Base-by-base conservation (phyloP, 2,888 invertebrate genomes). In the Caenorhabditis wallacei region DNA sequence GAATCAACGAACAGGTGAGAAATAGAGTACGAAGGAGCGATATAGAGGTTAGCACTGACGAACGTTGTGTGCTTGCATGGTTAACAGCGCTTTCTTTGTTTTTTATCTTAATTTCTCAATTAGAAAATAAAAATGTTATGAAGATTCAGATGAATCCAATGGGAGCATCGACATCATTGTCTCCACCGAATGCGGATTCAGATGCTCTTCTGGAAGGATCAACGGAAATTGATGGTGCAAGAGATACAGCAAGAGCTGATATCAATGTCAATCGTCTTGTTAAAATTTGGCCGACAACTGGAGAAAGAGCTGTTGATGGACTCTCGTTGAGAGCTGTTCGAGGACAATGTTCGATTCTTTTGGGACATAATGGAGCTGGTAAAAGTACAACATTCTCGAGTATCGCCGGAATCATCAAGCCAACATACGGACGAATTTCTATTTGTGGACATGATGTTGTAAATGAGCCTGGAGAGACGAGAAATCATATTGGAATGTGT, bases 311-410 rank as follows among this genome's bases (percentile, higher is more conserved):
- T 5, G 91, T 91, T 0, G 88, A 90, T 54, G 87, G 87, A 63
- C 78, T 91, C 57, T 79, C 82, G 1, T 82, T 91, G 61, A 81
- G 86, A 54, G 90, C 89, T 16, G 89, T 86, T 46, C 76, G 87
- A 30, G 91, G 91, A 66, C 88, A 90, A 75, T 89, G 88, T 7
- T 87, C 91, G 1, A 90, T 91, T n/a, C 85, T 91, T 11, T 88
- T 91, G n/a, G 91, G 91, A 37, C 91, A 91, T 66, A 91, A 91
- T 74, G 91, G 91, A 30, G 91, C 91, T 46, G 90, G 90, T 51
- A 90, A 90, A 68, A 85, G 85, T 79, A 90, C 90, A 43, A 88
- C 88, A 0, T 88, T 88, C 68, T 76, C 86, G 10, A 84, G 86
- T 66, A 84, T 88, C 18, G 85, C 80, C 30, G 91, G 91, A 57